These are phyloP conservation scores for Oreochromis spilurus DNA, from an alignment of 2,113 vertebrate species.

Conservation along the genomic window DNA sequence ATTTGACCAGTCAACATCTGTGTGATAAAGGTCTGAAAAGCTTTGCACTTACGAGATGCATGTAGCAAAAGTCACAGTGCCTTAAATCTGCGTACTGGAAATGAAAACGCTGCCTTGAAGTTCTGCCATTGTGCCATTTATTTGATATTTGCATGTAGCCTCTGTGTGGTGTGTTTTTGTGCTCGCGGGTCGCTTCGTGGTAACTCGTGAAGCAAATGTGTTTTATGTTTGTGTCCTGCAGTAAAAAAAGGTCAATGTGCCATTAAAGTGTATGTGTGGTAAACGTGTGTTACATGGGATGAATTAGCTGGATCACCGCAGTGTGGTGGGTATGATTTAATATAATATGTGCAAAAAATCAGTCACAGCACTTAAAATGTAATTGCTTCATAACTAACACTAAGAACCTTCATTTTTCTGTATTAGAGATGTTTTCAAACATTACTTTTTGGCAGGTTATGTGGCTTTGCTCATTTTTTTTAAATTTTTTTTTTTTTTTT, in stretches of 20 bases:
- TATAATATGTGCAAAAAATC: background rate
- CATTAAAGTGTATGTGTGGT: background rate
- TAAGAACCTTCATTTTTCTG: background rate
- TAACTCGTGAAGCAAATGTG: background rate
- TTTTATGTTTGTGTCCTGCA: background rate
- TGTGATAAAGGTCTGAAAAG: conserved; percentile 16
- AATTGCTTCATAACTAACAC: background rate
- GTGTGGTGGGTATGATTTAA: background rate
- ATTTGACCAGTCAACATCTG: conserved; percentile 37
- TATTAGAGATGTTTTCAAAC: background rate
- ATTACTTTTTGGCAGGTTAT: background rate
- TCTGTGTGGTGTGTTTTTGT: background rate
- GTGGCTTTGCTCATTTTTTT: background rate
- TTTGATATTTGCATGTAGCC: background rate
- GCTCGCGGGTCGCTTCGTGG: background rate
- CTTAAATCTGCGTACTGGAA: conserved; percentile 12
- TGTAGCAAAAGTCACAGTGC: conserved; percentile 8
- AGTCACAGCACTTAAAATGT: background rate
- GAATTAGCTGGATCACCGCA: background rate
- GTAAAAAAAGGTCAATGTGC: background rate
- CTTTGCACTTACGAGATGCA: background rate
- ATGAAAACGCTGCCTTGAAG: conserved; percentile 16
- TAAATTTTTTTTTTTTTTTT: background rate
- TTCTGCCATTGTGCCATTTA: background rate
- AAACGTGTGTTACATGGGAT: background rate